phyloP scores from a whole-genome alignment of 1,140 invertebrate genomes.

The Coboldia fuscipes region DNA sequence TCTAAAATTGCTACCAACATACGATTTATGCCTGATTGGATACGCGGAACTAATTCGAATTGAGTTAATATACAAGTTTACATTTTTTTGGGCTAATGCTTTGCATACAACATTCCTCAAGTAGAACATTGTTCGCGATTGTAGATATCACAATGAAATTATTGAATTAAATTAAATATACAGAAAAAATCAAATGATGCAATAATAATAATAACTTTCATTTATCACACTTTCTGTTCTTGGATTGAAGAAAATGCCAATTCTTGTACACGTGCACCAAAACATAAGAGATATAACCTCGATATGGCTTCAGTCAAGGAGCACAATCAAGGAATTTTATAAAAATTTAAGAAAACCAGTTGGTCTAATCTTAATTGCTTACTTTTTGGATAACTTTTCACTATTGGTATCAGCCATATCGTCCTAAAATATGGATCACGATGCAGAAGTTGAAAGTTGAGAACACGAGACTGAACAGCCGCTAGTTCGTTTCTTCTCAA shows the following conservation, averaged over 20 bases:
- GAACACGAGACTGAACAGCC: no score
- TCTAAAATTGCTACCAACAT: neutral
- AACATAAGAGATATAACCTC: neutral
- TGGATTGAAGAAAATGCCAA: no score
- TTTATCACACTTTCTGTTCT: no score
- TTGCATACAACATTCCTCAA: neutral
- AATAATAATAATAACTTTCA: no score
- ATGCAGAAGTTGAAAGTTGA: no score
- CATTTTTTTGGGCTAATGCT: neutral
- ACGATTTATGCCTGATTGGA: neutral
- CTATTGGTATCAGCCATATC: constrained; percentile 30
- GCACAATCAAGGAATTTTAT: neutral
- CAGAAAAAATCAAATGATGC: no score
- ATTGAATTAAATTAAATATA: no score
- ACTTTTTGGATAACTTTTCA: constrained; percentile 49
- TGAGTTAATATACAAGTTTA: neutral
- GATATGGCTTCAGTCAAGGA: neutral
- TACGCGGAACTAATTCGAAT: neutral
- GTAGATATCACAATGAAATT: no score
- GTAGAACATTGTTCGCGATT: neutral
- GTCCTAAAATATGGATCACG: neutral
- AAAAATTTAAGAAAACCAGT: neutral
- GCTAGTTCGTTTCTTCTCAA: no score
- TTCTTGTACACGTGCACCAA: neutral
- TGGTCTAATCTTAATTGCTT: constrained; percentile 27